phyloP scores from a whole-genome alignment of 2,113 vertebrate genomes.

The Dunckerocampus dactyliophorus region DNA sequence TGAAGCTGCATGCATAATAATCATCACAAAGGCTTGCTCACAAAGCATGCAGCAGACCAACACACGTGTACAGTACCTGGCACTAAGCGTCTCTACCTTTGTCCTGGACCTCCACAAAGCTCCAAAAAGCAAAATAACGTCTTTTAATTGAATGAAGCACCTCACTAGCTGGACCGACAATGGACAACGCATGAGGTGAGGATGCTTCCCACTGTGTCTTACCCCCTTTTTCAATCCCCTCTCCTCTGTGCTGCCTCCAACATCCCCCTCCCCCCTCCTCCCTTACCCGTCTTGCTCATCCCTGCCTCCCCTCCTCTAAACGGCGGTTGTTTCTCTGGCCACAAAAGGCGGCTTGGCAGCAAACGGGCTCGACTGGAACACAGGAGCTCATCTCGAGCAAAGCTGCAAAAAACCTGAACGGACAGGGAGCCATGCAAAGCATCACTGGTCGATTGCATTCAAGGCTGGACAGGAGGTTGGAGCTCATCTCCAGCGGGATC shows the following conservation, averaged over 20 bases:
- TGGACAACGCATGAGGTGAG: constrained; percentile 31
- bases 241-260: constrained; percentile 28
- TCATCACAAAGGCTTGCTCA: neutral
- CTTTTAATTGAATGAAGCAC: constrained; percentile 37
- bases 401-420: neutral
- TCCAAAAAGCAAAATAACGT: constrained; percentile 26
- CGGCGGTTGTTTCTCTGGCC: constrained; percentile 38
- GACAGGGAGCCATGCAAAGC: neutral
- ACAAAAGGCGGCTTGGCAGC: constrained; percentile 47
- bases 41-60: too few relatives aligned
- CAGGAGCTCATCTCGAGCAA: constrained; percentile 38
- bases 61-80: constrained; percentile 43
- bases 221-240: constrained; percentile 34
- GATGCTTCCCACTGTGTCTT: constrained; percentile 47
- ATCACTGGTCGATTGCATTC: neutral
- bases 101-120: constrained; percentile 32
- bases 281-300: constrained; percentile 1
- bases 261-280: constrained; percentile 17
- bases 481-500: constrained; percentile 44
- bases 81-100: constrained; percentile 45
- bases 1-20: neutral
- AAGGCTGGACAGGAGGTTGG: constrained; percentile 12
- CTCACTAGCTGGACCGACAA: constrained; percentile 12
- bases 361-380: constrained; percentile 50
- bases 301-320: constrained; percentile 10